Evolutionary conservation across 2,797 vertebrate species (phyloP), one percentile per base, ranked within the genome.

Genomic region (Myoxocephalus aenaeus): DNA sequence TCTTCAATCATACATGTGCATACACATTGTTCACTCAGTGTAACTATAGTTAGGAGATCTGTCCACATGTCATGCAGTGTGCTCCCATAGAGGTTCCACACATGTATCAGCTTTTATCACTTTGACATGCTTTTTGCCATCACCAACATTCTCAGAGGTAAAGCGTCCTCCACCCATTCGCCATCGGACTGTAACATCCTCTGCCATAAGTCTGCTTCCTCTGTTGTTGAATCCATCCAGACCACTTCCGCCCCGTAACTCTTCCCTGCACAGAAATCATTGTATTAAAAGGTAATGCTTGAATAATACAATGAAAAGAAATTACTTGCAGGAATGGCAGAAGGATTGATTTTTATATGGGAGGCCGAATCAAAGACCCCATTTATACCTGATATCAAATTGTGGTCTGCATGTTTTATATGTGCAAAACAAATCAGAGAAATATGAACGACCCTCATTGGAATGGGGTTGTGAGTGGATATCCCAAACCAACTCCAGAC

Each of bases 151-250:
- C 98, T 96, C 86, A 99, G 94, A 70, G 97, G 96, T 69, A 99
- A 77, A 0, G 93, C 91, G 3, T 95, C 96, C 92, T 99, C 97
- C 56, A 96, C 87, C 98, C 98, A 99, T 29, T 95, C 96, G 74
- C 96, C 96, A 0, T 95, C 94, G 0, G 92, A 95, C 25, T 91
- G 89, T 38, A 97, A 94, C 97, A 98, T 98, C 90, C 90, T 96
- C 75, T 96, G 92, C 98, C 98, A 99, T 65, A 99, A 88, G 44
- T 82, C 83, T n/a, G 89, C 91, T 93, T 99, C 98, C 8, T 93
- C 94, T 57, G 89, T 59, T 0, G 94, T 97, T 1, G 98, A 99
- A 88, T 99, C 98, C 97, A 99, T 99, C 98, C 98, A 99, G 34
- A 92, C 92, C 65, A 97, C 98, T 0, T 90, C 88, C 59, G 93